Conservation (phyloP, 2,113 vertebrate species). For the Corythornis vintsioides region DNA sequence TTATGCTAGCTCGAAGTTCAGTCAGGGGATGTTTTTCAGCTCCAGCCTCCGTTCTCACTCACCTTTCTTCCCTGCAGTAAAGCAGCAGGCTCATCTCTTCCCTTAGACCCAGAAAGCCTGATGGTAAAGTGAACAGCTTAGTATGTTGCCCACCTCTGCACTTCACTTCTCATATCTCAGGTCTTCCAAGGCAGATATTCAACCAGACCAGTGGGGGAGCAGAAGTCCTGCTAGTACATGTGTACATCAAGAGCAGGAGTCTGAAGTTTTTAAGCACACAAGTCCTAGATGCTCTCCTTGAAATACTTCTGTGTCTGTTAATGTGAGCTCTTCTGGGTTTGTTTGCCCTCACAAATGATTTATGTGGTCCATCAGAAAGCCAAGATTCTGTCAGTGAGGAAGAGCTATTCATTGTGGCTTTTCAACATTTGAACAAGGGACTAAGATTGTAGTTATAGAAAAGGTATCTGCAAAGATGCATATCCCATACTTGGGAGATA, state of each 20-base stretch:
- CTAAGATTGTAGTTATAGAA: background rate
- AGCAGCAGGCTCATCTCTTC: background rate
- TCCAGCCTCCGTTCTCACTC: background rate
- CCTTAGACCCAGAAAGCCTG: background rate
- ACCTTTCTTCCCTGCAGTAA: background rate
- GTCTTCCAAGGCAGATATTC: background rate
- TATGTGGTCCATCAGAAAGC: background rate
- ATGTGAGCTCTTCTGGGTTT: accelerated
- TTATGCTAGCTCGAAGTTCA: background rate
- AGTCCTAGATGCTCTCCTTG: background rate
- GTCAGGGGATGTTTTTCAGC: background rate
- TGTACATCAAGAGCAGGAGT: background rate
- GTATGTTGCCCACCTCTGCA: background rate
- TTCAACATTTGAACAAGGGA: background rate
- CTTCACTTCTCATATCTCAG: background rate
- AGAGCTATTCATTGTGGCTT: background rate
- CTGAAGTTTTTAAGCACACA: background rate
- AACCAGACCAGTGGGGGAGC: background rate
- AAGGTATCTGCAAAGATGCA: background rate
- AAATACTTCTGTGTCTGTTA: background rate
- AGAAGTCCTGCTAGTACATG: background rate
- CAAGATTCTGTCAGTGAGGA: background rate
- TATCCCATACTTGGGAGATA: background rate
- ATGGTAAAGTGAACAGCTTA: background rate
- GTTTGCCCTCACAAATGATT: background rate